These are phyloP conservation scores for Strix occidentalis DNA, from an alignment of 2,797 vertebrate species.

Conservation along the genomic window DNA sequence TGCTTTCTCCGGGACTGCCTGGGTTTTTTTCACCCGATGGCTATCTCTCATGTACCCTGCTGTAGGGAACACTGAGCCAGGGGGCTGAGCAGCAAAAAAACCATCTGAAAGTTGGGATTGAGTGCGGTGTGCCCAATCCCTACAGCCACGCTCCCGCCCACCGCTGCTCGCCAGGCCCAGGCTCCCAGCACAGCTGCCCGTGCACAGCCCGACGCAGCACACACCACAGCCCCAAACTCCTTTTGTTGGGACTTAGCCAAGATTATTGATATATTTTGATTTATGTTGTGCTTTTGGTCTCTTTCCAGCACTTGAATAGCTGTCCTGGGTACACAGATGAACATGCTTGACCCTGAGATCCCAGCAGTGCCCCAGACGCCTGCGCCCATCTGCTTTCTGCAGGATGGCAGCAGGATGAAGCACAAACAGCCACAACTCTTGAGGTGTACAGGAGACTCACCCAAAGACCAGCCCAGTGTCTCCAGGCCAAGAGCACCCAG, in stretches of 20 bases:
- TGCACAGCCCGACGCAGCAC: rapidly evolving
- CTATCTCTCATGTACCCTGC: neutral
- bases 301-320: neutral
- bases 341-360: neutral
- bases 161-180: rapidly evolving
- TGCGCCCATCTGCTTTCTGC: neutral
- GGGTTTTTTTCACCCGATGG: rapidly evolving
- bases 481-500: neutral
- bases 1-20: neutral
- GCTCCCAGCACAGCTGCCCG: rapidly evolving
- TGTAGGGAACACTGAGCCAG: rapidly evolving
- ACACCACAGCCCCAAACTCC: neutral
- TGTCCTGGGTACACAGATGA: neutral
- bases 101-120: neutral
- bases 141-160: too few species aligned
- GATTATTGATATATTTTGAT: neutral
- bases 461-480: neutral
- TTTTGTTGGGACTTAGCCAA: neutral
- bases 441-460: neutral
- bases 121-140: rapidly evolving
- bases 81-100: neutral
- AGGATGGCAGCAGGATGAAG: neutral
- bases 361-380: neutral
- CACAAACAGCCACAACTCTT: neutral
- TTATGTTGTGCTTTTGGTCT: neutral